Evolutionary conservation across 2,888 invertebrate species (phyloP).

Genomic region (Syrphus vitripennis): DNA sequence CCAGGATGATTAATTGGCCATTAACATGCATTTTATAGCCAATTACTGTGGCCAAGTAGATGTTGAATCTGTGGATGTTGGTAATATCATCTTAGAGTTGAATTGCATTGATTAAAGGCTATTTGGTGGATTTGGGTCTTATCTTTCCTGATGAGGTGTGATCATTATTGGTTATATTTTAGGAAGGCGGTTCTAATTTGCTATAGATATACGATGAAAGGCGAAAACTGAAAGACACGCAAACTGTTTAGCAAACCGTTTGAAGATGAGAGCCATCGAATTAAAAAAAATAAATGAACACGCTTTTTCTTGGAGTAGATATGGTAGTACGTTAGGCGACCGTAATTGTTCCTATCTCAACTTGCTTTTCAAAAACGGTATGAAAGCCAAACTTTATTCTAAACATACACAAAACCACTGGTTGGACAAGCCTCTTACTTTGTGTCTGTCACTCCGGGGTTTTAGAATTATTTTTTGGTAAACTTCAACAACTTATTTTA

Average conservation of each 20-base stretch:
- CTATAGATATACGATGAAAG: not conserved
- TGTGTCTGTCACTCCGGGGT: no score
- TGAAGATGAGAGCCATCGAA: not conserved
- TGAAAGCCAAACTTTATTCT: no score
- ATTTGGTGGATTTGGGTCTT: not conserved
- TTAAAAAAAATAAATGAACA: no score
- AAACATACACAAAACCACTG: no score
- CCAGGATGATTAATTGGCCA: slow-evolving; percentile 22
- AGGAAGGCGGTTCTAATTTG: not conserved
- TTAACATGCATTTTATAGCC: slow-evolving; percentile 65
- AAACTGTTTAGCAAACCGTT: not conserved
- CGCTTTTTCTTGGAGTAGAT: no score
- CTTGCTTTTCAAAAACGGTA: no score
- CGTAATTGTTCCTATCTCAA: no score
- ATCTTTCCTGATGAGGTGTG: not conserved
- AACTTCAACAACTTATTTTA: no score
- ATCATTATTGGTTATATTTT: not conserved
- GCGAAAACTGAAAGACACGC: not conserved
- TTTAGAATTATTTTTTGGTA: no score
- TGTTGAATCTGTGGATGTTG: slow-evolving; percentile 5
- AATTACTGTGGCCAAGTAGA: slow-evolving; percentile 47
- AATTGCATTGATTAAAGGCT: not conserved
- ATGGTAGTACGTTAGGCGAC: no score
- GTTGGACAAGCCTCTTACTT: no score
- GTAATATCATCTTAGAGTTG: not conserved